Evolutionary conservation across 2,888 invertebrate species (phyloP), one percentile per base, ranked within the genome.

Genomic region (Cryptosula pallasiana): DNA sequence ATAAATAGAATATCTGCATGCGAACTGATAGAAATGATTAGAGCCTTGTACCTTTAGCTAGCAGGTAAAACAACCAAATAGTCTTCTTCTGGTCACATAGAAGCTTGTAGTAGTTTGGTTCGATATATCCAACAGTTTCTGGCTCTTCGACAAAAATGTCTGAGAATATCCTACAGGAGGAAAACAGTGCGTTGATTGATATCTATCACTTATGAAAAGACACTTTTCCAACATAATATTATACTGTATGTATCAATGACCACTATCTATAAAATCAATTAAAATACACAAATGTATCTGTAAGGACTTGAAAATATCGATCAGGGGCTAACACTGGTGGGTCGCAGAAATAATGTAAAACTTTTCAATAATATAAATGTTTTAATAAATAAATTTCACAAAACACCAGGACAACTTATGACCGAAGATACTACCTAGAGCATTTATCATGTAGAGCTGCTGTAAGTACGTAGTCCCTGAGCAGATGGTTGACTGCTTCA

Each of bases 21-120:
- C n/a, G n/a, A n/a, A n/a, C n/a, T n/a, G n/a, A n/a, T n/a, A n/a
- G n/a, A n/a, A n/a, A n/a, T n/a, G n/a, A n/a, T n/a, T n/a, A n/a
- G n/a, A n/a, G n/a, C n/a, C n/a, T n/a, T n/a, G n/a, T n/a, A 32
- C 63, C 63, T 63, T 63, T 63, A 13, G 63, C 63, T 34, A 63
- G 32, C 16, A 63, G 27, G 27, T 63, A 63, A 16, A 63, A 32
- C 2, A 63, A n/a, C 63, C 63, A 63, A 9, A 63, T 34, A 16
- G 9, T 27, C 32, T 63, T 63, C 63, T 63, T 63, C 32, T 63
- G 25, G 16, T 63, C 63, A 27, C 5, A n/a, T 27, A 63, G 32
- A 32, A 29, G 29, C 63, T 34, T 27, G 63, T 32, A 32, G 63
- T 63, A 63, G 63, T 63, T 63, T 27, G 63, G 63, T 32, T 32